Base-by-base conservation (phyloP, 2,113 vertebrate species). In the Mustela lutreola region DNA sequence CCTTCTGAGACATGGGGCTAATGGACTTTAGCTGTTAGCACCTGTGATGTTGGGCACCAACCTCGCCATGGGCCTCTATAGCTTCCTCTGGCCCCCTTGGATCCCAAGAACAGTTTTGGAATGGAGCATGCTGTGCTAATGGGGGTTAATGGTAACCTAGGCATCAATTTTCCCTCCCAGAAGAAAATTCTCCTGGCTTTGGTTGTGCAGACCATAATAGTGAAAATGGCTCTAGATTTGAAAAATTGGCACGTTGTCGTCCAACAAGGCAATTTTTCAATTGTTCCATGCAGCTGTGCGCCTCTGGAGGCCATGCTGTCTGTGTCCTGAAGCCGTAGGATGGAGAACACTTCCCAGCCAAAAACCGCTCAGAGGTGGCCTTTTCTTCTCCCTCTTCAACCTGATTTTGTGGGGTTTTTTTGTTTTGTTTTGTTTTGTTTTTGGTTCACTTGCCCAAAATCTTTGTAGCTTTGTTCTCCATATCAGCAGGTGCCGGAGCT, bases 251-350 rank as follows among this genome's bases (percentile, higher is more conserved):
- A 98, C 95, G 94, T 89, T 98, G 98, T 89, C 91, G 97, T 80
- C 98, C 98, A 98, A 98, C 98, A 98, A 98, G 98, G 98, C 98
- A 98, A 98, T 99, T 97, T 98, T 76, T 97, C 98, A 98, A 98
- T 98, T 97, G 98, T 98, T 98, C 97, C 89, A 2, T 93, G 97
- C 98, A 98, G 98, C 98, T 98, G 98, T 95, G 98, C 26, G 0
- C 97, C 96, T 97, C 84, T 50, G 89, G 97, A 62, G 56, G 89
- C 60, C 60, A 71, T 48, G 94, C 94, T n/a, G 70, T 93, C 95
- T 56, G 97, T 45, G 95, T 98, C 97, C 97, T 96, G 97, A 91
- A 97, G 63, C 89, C n/a, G 42, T 19, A 14, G 70, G 94, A 39
- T 12, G 65, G 91, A 80, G 89, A 98, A 93, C 94, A 42, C 50